Conservation (phyloP, 2,797 vertebrate species). For the Siniperca obscura region DNA sequence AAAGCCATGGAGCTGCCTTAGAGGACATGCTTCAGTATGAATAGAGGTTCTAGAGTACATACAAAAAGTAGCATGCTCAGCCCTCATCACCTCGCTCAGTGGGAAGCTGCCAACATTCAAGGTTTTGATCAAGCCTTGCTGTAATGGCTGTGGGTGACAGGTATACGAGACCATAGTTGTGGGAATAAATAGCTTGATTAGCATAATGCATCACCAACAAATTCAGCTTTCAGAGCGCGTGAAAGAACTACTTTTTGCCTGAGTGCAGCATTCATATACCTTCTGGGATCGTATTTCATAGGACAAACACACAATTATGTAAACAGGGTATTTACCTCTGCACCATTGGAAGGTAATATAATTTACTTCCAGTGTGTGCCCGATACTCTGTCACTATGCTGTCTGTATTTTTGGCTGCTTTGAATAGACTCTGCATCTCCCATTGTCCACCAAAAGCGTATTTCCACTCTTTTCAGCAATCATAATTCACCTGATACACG, state of each 20-base stretch:
- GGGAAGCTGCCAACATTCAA: constrained; percentile 77
- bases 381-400: constrained; percentile 29
- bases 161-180: constrained; percentile 73
- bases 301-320: constrained; percentile 75
- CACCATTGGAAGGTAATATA: constrained; percentile 46
- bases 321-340: constrained; percentile 76
- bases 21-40: constrained; percentile 79
- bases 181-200: constrained; percentile 80
- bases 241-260: constrained; percentile 59
- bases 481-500: constrained; percentile 70
- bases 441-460: constrained; percentile 63
- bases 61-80: constrained; percentile 79
- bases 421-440: constrained; percentile 46
- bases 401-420: constrained; percentile 52
- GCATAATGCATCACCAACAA: constrained; percentile 81
- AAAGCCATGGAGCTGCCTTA: constrained; percentile 79
- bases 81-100: constrained; percentile 73
- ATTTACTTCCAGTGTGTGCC: constrained; percentile 54
- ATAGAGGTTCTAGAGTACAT: constrained; percentile 71
- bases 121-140: constrained; percentile 82
- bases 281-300: constrained; percentile 61
- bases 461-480: constrained; percentile 68
- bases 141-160: constrained; percentile 80
- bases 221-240: constrained; percentile 60
- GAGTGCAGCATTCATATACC: constrained; percentile 54